Evolutionary conservation across 2,113 vertebrate genomes (phyloP).

Genomic region (Pimephales promelas): DNA sequence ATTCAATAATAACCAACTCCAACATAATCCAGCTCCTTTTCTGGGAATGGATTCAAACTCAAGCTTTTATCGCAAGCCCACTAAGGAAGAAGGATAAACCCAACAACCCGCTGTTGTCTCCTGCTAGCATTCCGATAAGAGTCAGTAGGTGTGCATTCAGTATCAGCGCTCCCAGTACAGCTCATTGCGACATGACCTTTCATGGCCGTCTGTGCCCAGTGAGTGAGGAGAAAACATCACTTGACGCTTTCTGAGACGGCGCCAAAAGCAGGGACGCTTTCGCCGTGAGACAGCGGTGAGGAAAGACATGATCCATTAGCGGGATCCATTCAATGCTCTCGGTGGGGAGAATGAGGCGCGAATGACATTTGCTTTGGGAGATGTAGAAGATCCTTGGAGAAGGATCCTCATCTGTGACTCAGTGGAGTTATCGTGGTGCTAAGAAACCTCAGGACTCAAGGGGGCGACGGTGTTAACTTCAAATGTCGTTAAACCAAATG

Average conservation of each 20-base stretch:
- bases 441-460: background rate
- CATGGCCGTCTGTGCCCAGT: background rate
- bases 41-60: slow-evolving; percentile 26
- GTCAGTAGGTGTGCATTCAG: slow-evolving; percentile 4
- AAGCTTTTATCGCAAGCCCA: slow-evolving; percentile 10
- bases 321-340: background rate
- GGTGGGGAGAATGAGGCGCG: background rate
- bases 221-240: slow-evolving; percentile 14
- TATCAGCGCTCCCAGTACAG: slow-evolving; percentile 19
- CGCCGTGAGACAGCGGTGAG: background rate
- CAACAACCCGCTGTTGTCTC: slow-evolving; percentile 15
- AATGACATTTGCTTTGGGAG: slow-evolving; percentile 50
- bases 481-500: background rate
- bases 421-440: background rate
- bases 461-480: background rate
- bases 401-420: slow-evolving; percentile 37
- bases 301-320: background rate
- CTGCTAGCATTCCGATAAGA: slow-evolving; percentile 27
- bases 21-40: slow-evolving; percentile 10
- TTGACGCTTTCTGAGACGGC: background rate
- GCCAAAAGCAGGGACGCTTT: background rate
- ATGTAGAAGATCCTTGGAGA: slow-evolving; percentile 41
- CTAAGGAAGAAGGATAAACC: slow-evolving; percentile 37
- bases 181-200: slow-evolving; percentile 48
- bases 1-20: slow-evolving; percentile 38